Evolutionary conservation across 2,888 invertebrate genomes (phyloP).

Genomic region (Thymelicus lineola): DNA sequence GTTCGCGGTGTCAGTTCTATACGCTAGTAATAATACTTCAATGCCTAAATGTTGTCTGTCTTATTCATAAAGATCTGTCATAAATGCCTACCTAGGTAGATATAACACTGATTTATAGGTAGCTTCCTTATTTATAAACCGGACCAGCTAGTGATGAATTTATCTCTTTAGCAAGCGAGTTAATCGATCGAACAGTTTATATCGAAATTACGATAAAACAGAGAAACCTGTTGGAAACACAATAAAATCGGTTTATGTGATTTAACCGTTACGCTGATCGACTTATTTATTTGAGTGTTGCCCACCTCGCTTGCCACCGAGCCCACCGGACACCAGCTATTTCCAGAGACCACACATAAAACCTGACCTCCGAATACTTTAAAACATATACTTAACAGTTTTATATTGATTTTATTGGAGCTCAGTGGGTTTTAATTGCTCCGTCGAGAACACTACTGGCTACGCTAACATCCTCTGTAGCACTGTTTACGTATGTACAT

Average conservation of each 20-base stretch:
- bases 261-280: conserved; percentile 61
- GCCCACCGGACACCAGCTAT: conserved; percentile 52
- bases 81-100: too few relatives aligned
- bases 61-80: too few relatives aligned
- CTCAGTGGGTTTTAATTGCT: conserved; percentile 48
- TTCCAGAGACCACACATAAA: conserved; percentile 72
- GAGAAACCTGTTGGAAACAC: conserved; percentile 66
- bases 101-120: too few relatives aligned
- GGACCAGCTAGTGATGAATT: conserved; percentile 69
- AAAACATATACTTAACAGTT: conserved; percentile 47
- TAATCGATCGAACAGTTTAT: conserved; percentile 61
- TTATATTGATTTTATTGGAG: conserved; percentile 50
- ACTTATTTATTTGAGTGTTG: conserved; percentile 81
- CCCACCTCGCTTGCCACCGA: conserved; percentile 51
- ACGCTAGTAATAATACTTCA: too few relatives aligned
- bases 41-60: too few relatives aligned
- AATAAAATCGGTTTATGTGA: conserved; percentile 69
- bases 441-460: conserved; percentile 1
- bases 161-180: conserved; percentile 72
- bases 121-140: conserved; percentile 41
- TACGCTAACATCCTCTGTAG: too few relatives aligned
- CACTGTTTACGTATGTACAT: too few relatives aligned
- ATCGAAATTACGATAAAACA: conserved; percentile 68
- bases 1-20: too few relatives aligned
- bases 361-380: conserved; percentile 52